phyloP scores from a whole-genome alignment of 2,888 invertebrate species.

The Drosophila formosana region DNA sequence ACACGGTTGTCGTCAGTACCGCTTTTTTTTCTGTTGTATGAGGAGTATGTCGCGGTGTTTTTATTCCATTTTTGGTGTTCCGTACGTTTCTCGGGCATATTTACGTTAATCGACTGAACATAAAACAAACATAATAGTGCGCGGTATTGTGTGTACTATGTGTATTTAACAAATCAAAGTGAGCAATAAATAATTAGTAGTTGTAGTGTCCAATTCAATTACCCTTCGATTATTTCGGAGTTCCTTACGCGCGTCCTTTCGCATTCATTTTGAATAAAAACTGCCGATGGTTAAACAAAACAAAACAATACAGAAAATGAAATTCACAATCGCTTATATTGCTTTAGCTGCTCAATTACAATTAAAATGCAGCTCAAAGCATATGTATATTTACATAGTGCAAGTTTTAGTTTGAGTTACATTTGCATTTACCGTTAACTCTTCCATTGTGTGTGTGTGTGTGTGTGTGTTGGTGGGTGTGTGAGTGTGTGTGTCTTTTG shows the following conservation, averaged over 20 bases:
- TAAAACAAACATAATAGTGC: slow-evolving; percentile 40
- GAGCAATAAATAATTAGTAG: slow-evolving; percentile 16
- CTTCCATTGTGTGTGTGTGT: slow-evolving; percentile 7
- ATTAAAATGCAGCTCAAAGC: slow-evolving; percentile 24
- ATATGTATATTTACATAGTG: slow-evolving; percentile 19
- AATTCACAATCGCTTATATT: slow-evolving; percentile 25
- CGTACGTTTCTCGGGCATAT: slow-evolving; percentile 51
- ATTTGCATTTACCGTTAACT: slow-evolving; percentile 56
- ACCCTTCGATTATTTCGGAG: too few relatives aligned
- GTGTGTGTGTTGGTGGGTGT: background rate
- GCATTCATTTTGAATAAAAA: slow-evolving; percentile 20
- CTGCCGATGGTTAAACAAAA: slow-evolving; percentile 10
- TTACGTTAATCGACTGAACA: slow-evolving; percentile 46
- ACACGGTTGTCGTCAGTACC: slow-evolving; percentile 51
- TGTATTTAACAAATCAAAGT: slow-evolving; percentile 28
- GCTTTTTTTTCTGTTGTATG: slow-evolving; percentile 55
- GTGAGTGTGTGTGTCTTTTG: slow-evolving; percentile 24
- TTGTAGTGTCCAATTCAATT: background rate
- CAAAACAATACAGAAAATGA: slow-evolving; percentile 13
- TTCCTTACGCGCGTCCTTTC: slow-evolving; percentile 46
- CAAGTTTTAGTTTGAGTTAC: slow-evolving; percentile 46
- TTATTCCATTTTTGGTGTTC: slow-evolving; percentile 34
- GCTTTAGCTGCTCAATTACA: slow-evolving; percentile 27
- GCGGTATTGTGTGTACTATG: slow-evolving; percentile 6
- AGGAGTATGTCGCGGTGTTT: slow-evolving; percentile 49